Conservation (phyloP, 2,797 vertebrate genomes). For the Spinibarbus caldwelli region DNA sequence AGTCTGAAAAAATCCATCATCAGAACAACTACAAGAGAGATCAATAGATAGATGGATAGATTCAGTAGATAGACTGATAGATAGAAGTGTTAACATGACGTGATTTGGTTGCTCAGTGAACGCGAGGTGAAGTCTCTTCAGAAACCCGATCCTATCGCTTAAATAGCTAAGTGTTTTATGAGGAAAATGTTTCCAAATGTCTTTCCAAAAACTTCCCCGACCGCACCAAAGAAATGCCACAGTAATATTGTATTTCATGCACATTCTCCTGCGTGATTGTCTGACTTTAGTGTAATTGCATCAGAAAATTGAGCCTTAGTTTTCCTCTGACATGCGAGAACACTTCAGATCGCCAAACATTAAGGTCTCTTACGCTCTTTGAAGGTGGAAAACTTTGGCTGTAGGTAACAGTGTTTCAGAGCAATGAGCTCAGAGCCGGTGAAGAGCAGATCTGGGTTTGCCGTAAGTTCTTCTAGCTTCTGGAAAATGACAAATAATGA, state of each 20-base stretch:
- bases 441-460: not conserved
- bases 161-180: slow-evolving; percentile 95
- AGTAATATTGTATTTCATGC: slow-evolving; percentile 92
- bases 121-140: slow-evolving; percentile 70
- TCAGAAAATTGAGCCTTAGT: slow-evolving; percentile 78
- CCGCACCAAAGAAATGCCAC: slow-evolving; percentile 93
- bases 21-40: not conserved
- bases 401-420: not conserved
- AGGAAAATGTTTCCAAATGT: slow-evolving; percentile 99
- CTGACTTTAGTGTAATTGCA: slow-evolving; percentile 88
- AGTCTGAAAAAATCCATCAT: slow-evolving; percentile 68
- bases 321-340: slow-evolving; percentile 71
- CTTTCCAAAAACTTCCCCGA: slow-evolving; percentile 89
- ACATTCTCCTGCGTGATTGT: slow-evolving; percentile 89
- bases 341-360: slow-evolving; percentile 71
- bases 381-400: slow-evolving; percentile 34
- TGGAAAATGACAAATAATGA: not conserved
- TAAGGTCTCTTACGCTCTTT: slow-evolving; percentile 4
- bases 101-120: slow-evolving; percentile 39
- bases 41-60: not conserved
- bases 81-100: slow-evolving; percentile 26
- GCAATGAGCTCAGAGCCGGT: not conserved
- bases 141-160: slow-evolving; percentile 92
- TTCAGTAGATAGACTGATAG: not conserved
- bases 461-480: not conserved